phyloP scores from a whole-genome alignment of 2,797 vertebrate genomes.

The Geotrypetes seraphini region DNA sequence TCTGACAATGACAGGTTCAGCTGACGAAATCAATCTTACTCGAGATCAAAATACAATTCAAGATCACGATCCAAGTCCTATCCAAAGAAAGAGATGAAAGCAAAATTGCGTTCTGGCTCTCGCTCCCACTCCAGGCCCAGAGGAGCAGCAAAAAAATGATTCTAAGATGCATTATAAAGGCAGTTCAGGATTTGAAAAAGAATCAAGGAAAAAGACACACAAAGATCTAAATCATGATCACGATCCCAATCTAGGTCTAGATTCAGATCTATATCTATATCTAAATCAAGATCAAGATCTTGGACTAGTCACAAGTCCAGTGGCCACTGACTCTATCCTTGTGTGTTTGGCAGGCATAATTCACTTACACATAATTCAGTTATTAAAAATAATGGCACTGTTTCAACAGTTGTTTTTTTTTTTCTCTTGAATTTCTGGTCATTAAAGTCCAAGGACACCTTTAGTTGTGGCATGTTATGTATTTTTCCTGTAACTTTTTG shows the following conservation, averaged over 20 bases:
- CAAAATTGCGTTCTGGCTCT: too few relatives aligned
- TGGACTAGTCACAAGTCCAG: constrained; percentile 89
- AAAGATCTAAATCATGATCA: constrained; percentile 75
- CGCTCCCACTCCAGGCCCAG: too few relatives aligned
- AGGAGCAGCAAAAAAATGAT: too few relatives aligned
- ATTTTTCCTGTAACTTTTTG: constrained; percentile 67
- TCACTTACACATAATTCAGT: constrained; percentile 61
- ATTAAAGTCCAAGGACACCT: constrained; percentile 58
- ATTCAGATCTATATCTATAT: too few relatives aligned
- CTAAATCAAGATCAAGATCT: constrained; percentile 80
- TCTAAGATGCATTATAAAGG: too few relatives aligned
- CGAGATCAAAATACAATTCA: constrained; percentile 71
- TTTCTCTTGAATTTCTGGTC: constrained; percentile 57
- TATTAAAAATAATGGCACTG: constrained; percentile 66
- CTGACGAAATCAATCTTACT: constrained; percentile 68
- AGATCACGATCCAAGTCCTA: constrained; percentile 78
- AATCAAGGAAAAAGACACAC: constrained; percentile 66
- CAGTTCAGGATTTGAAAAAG: constrained; percentile 72
- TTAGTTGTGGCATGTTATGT: constrained; percentile 58
- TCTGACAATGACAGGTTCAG: constrained; percentile 81
- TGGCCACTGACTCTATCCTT: constrained; percentile 66
- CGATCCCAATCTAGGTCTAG: constrained; percentile 80
- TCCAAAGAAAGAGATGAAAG: constrained; percentile 73
- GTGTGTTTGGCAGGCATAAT: constrained; percentile 58
- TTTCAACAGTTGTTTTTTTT: constrained; percentile 47